These are phyloP conservation scores for Dorcus parallelipipedus DNA, from an alignment of 2,888 invertebrate species.

Conservation along the genomic window DNA sequence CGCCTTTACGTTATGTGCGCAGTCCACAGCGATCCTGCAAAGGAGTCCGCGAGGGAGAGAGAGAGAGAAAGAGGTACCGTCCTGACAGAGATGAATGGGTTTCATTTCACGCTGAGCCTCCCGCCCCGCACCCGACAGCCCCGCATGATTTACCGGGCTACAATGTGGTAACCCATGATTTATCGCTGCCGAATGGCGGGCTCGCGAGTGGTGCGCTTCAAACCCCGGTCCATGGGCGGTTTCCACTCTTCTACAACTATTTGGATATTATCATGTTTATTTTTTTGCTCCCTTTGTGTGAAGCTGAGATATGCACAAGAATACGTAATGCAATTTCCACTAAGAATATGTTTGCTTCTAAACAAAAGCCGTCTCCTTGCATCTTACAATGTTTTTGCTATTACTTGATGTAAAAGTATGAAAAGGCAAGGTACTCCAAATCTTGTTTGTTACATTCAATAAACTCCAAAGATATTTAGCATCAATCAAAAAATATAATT, in stretches of 20 bases:
- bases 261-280: slow-evolving; percentile 32
- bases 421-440: too few relatives aligned
- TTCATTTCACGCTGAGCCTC: slow-evolving; percentile 56
- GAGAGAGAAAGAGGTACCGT: slow-evolving; percentile 25
- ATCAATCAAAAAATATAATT: too few relatives aligned
- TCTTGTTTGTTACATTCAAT: too few relatives aligned
- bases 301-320: slow-evolving; percentile 2
- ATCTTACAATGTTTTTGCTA: not conserved
- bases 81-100: slow-evolving; percentile 52
- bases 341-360: slow-evolving; percentile 4
- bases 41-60: slow-evolving; percentile 28
- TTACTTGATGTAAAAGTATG: too few relatives aligned
- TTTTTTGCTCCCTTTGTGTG: slow-evolving; percentile 13
- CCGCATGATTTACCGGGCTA: slow-evolving; percentile 64
- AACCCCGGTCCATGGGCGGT: slow-evolving; percentile 35
- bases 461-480: too few relatives aligned
- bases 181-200: slow-evolving; percentile 60
- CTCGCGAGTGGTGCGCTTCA: slow-evolving; percentile 46
- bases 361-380: not conserved
- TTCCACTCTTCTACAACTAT: slow-evolving; percentile 29
- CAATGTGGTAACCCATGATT: slow-evolving; percentile 69
- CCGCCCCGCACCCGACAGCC: slow-evolving; percentile 42
- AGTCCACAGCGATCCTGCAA: slow-evolving; percentile 24
- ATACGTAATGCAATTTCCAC: slow-evolving; percentile 13
- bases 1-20: slow-evolving; percentile 18